Conservation (phyloP, 2,113 vertebrate species). For the Laticauda colubrina region DNA sequence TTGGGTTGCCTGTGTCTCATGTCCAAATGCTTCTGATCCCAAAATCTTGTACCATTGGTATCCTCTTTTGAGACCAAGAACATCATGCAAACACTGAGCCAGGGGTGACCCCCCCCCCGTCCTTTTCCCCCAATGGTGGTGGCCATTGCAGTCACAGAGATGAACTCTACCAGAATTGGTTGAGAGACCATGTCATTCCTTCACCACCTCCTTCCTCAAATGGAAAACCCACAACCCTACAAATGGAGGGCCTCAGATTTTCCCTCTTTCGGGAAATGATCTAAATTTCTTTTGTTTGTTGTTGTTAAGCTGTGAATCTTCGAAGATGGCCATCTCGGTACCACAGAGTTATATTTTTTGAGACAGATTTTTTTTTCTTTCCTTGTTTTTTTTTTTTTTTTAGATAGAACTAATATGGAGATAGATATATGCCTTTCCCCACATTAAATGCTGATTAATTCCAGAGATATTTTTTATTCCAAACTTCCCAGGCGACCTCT, state of each 20-base stretch:
- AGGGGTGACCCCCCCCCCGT: background rate
- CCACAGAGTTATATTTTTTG: slow-evolving; percentile 53
- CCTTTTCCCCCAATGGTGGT: background rate
- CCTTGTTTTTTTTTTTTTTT: background rate
- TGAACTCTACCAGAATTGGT: slow-evolving; percentile 24
- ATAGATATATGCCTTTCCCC: background rate
- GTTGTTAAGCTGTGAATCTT: slow-evolving; percentile 60
- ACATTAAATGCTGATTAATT: background rate
- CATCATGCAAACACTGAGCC: background rate
- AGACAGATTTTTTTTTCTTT: slow-evolving; percentile 4
- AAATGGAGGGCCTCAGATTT: background rate
- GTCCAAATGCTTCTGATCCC: background rate
- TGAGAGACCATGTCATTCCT: background rate
- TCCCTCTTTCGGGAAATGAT: background rate
- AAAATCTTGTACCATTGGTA: slow-evolving; percentile 27
- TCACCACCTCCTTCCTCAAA: background rate
- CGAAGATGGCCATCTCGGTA: slow-evolving; percentile 40
- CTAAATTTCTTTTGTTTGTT: slow-evolving; percentile 17
- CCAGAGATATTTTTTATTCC: slow-evolving; percentile 17
- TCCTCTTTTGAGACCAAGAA: slow-evolving; percentile 37
- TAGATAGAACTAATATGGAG: background rate
- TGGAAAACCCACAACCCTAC: background rate
- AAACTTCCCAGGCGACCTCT: background rate
- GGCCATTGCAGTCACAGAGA: fast-evolving
- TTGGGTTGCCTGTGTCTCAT: background rate